Evolutionary conservation across 1,140 invertebrate species (phyloP), one percentile per base, ranked within the genome.

Genomic region (Planococcus citri): DNA sequence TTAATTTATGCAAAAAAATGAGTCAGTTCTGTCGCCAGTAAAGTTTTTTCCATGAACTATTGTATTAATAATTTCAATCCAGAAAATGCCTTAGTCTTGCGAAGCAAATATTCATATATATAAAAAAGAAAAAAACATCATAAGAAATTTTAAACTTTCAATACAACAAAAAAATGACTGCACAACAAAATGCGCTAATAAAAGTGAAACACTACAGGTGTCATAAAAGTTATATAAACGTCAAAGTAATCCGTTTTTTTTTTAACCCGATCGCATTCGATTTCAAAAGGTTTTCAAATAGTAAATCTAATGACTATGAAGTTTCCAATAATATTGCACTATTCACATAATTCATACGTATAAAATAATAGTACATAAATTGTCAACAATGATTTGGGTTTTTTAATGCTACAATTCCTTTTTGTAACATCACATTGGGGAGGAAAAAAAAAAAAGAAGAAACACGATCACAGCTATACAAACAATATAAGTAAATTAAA

Each of bases 171-270:
- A 37, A 37, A 37, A 37, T 20, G 2, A 51, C 41, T 51, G 41
- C 41, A 51, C 41, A 51, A 51, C 41, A 51, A 51, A 51, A 51
- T 51, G 41, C 41, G 41, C 41, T 51, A 51, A 51, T 51, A 51
- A 51, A 51, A 51, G 41, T 51, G 41, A 20, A 17, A 51, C 17
- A 20, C 41, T 51, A 51, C 41, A 20, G 10, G 41, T 20, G 17
- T 51, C 6, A 51, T 51, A 51, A 51, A 51, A 51, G n/a, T 51
- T 51, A 51, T n/a, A n/a, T 51, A 51, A 51, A 17, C 41, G 41
- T 51, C 41, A n/a, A 51, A n/a, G n/a, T 51, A 51, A 6, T 9
- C 10, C 4, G 3, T 51, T 51, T 51, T 51, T 20, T n/a, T n/a
- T n/a, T n/a, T n/a, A n/a, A 51, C 4, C 41, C 41, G 2, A 51